phyloP scores from a whole-genome alignment of 1,140 invertebrate genomes.

The Papilio polytes region DNA sequence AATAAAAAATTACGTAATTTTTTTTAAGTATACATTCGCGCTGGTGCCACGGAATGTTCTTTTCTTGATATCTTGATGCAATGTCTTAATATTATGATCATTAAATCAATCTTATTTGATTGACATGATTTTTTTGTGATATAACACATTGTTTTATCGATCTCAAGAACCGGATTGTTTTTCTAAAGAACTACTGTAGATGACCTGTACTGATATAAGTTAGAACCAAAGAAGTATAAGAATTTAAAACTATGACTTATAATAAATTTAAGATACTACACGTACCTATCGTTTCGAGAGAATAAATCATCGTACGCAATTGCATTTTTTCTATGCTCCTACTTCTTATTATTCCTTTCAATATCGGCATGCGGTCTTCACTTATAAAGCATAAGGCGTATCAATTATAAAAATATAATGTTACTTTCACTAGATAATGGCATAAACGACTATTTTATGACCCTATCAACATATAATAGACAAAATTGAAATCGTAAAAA shows the following conservation, averaged over 20 bases:
- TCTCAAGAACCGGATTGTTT: neutral
- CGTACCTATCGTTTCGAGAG: neutral
- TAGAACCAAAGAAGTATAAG: neutral
- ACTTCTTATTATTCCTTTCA: constrained; percentile 9
- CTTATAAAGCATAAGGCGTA: neutral
- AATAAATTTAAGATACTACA: neutral
- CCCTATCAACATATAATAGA: no score
- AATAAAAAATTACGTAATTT: neutral
- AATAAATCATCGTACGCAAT: neutral
- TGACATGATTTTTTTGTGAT: constrained; percentile 1
- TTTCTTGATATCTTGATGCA: constrained; percentile 3
- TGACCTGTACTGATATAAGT: neutral
- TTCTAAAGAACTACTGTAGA: neutral
- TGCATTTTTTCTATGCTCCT: neutral
- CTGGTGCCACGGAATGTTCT: neutral
- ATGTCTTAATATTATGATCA: constrained; percentile 12
- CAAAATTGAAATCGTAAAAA: no score
- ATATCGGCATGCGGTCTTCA: neutral
- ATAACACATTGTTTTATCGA: neutral
- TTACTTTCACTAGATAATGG: neutral
- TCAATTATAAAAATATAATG: neutral
- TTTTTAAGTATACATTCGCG: neutral
- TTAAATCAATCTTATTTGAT: constrained; percentile 13
- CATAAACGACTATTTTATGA: no score
- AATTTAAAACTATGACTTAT: neutral